Conservation (phyloP, 2,888 invertebrate species). For the Dynastes grantii region DNA sequence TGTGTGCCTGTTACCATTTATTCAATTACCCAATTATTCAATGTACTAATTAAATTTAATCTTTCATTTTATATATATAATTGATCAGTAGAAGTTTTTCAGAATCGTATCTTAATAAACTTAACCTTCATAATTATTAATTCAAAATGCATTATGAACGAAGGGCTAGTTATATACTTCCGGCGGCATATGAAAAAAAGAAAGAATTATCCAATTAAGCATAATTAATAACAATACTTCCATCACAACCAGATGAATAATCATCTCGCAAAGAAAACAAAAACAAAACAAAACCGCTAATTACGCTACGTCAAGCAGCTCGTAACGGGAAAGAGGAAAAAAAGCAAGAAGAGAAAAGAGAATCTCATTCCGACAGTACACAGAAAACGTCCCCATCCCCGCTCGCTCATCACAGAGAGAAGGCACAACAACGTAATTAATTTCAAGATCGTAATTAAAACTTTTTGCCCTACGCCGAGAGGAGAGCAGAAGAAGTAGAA, state of each 20-base stretch:
- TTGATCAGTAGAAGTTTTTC: too few relatives aligned
- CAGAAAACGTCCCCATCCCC: slow-evolving; percentile 4
- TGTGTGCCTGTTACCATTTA: too few relatives aligned
- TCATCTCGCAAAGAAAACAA: background rate
- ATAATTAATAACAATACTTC: slow-evolving; percentile 36
- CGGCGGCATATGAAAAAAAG: too few relatives aligned
- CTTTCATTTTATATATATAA: too few relatives aligned
- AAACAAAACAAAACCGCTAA: slow-evolving; percentile 40
- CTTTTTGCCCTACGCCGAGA: slow-evolving; percentile 36
- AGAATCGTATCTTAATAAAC: too few relatives aligned
- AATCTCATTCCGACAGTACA: slow-evolving; percentile 9
- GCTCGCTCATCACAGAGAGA: background rate
- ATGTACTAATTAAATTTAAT: too few relatives aligned
- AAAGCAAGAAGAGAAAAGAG: background rate
- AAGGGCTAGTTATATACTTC: background rate
- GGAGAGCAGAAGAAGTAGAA: too few relatives aligned
- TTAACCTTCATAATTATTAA: background rate
- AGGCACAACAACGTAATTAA: slow-evolving; percentile 46
- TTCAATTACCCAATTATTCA: too few relatives aligned
- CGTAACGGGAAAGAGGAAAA: too few relatives aligned
- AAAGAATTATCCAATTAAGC: slow-evolving; percentile 7
- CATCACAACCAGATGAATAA: slow-evolving; percentile 28
- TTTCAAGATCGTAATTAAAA: slow-evolving; percentile 52
- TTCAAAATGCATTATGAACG: slow-evolving; percentile 1
- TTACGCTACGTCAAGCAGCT: slow-evolving; percentile 10